phyloP scores from a whole-genome alignment of 2,113 vertebrate genomes.

The Eonycteris spelaea region DNA sequence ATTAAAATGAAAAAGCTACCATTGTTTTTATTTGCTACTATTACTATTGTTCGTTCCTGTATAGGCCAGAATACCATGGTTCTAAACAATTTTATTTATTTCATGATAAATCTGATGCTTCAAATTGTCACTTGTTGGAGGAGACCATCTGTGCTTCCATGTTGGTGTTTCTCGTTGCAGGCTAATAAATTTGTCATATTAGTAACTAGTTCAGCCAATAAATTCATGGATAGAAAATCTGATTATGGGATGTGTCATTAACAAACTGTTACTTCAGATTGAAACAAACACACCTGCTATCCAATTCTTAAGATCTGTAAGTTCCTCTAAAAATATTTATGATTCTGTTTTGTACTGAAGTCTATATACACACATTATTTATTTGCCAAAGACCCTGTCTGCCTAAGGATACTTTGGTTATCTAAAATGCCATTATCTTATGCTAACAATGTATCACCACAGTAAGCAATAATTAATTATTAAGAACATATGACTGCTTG shows the following conservation, averaged over 20 bases:
- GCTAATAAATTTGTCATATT: conserved; percentile 63
- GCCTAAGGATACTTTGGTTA: conserved; percentile 20
- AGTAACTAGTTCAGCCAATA: conserved; percentile 65
- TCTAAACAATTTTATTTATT: conserved; percentile 53
- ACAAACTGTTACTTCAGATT: conserved; percentile 58
- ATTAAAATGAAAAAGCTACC: conserved; percentile 8
- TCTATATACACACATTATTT: not conserved
- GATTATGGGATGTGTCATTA: conserved; percentile 45
- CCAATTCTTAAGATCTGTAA: conserved; percentile 27
- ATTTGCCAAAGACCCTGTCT: conserved; percentile 46
- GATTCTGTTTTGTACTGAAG: conserved; percentile 33
- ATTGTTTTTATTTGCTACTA: not conserved
- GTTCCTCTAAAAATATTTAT: conserved; percentile 35
- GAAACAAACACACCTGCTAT: conserved; percentile 47
- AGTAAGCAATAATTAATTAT: conserved; percentile 63
- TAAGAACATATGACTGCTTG: conserved; percentile 62
- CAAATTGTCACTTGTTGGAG: conserved; percentile 58
- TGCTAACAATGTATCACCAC: conserved; percentile 58
- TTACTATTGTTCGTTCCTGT: conserved; percentile 35
- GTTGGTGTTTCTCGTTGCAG: conserved; percentile 40
- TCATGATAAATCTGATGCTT: conserved; percentile 59
- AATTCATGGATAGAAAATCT: conserved; percentile 54
- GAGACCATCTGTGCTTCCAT: conserved; percentile 58
- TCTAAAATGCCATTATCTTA: conserved; percentile 61
- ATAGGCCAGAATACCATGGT: not conserved